phyloP scores from a whole-genome alignment of 2,113 vertebrate species.

The Tragelaphus buxtoni region DNA sequence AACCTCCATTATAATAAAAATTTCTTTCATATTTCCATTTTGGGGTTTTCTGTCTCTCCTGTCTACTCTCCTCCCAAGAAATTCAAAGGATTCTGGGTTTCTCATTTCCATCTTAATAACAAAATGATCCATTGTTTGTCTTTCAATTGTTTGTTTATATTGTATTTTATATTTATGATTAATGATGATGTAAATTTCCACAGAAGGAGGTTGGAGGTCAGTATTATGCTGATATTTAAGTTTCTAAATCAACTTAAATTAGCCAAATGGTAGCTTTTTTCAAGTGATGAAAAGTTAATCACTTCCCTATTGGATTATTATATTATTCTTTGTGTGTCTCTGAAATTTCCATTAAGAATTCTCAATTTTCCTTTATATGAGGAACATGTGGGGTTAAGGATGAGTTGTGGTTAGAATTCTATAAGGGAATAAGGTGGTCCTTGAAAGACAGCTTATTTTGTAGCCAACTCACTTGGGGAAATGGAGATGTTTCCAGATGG shows the following conservation, averaged over 20 bases:
- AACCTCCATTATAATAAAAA: not conserved
- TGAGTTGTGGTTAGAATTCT: not conserved
- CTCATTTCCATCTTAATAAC: not conserved
- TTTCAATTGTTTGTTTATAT: not conserved
- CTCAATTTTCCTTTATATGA: not conserved
- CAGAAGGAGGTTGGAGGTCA: not conserved
- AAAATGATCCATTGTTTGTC: not conserved
- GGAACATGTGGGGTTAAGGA: not conserved
- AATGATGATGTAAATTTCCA: not conserved
- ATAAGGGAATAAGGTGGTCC: not conserved
- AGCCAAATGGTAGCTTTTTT: not conserved
- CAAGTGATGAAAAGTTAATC: not conserved
- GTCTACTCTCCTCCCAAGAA: not conserved
- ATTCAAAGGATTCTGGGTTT: not conserved
- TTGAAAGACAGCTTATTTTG: not conserved
- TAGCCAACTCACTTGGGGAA: not conserved
- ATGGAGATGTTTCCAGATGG: not conserved
- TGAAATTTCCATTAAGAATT: not conserved
- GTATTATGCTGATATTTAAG: not conserved
- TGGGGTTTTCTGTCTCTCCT: not conserved
- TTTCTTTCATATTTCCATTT: not conserved
- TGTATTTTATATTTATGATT: not conserved
- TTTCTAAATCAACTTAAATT: conserved; percentile 24
- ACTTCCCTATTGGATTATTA: not conserved
- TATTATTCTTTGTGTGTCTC: not conserved